Conservation (phyloP, 2,888 invertebrate genomes). For the Molorchus minor region DNA sequence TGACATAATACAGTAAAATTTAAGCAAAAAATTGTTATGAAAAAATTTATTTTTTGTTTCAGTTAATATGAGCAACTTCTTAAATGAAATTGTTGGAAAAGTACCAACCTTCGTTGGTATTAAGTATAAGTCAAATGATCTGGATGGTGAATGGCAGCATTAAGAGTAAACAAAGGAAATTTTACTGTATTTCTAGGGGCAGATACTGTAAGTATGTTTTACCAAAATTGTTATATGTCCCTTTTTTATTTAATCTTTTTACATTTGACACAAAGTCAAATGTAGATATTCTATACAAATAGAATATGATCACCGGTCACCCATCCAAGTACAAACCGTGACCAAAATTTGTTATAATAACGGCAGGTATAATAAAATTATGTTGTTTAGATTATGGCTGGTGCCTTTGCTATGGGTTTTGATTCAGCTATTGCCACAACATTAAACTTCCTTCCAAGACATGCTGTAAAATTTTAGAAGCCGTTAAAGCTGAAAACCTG, state of each 20-base stretch:
- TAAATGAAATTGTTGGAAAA: slow-evolving; percentile 68
- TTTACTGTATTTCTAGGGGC: slow-evolving; percentile 65
- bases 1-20: not conserved
- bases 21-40: slow-evolving; percentile 42
- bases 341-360: too few species aligned
- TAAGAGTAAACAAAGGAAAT: slow-evolving; percentile 43
- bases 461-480: slow-evolving; percentile 68
- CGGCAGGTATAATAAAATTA: too few species aligned
- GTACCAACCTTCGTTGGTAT: slow-evolving; percentile 82
- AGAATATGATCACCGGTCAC: too few species aligned
- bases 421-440: slow-evolving; percentile 77
- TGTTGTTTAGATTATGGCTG: slow-evolving; percentile 69
- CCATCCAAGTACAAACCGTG: too few species aligned
- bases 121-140: slow-evolving; percentile 81
- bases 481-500: slow-evolving; percentile 60
- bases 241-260: not conserved
- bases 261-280: not conserved
- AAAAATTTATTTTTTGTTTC: slow-evolving; percentile 68
- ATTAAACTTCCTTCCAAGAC: slow-evolving; percentile 72
- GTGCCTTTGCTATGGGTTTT: slow-evolving; percentile 74
- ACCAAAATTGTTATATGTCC: not conserved
- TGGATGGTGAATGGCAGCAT: slow-evolving; percentile 70
- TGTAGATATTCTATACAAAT: not conserved
- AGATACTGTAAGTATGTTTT: slow-evolving; percentile 68
- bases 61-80: slow-evolving; percentile 80